phyloP scores from a whole-genome alignment of 2,888 invertebrate species.

The Troglohyphantes excavatus region DNA sequence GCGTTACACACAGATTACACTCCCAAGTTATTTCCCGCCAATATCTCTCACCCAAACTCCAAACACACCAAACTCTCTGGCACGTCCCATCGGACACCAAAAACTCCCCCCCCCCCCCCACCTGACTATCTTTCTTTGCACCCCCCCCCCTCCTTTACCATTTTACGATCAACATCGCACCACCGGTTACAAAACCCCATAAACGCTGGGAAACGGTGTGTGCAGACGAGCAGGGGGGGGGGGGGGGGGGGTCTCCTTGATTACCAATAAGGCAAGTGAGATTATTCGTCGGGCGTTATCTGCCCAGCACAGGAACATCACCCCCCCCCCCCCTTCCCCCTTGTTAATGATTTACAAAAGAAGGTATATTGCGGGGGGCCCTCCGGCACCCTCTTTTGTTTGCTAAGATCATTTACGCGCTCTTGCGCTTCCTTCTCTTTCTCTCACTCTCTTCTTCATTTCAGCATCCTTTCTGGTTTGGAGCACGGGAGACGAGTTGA shows the following conservation, averaged over 20 bases:
- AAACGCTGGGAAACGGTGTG: constrained; percentile 51
- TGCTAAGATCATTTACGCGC: constrained; percentile 69
- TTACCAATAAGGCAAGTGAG: constrained; percentile 73
- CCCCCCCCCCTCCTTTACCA: not conserved
- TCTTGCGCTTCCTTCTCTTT: constrained; percentile 52
- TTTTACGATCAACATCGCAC: constrained; percentile 57
- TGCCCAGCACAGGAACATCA: constrained; percentile 47
- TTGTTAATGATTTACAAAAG: constrained; percentile 78
- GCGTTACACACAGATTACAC: too few species aligned
- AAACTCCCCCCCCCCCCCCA: constrained; percentile 32
- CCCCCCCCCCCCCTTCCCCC: constrained; percentile 49
- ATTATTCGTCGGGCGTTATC: constrained; percentile 72
- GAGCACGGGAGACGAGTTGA: constrained; percentile 17
- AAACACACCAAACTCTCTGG: not conserved
- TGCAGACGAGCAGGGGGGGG: not conserved
- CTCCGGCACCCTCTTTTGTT: constrained; percentile 59
- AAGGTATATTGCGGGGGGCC: constrained; percentile 42
- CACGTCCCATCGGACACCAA: constrained; percentile 33
- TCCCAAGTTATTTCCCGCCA: not conserved
- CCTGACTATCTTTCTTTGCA: constrained; percentile 52
- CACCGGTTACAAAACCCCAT: constrained; percentile 59
- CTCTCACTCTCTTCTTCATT: constrained; percentile 52
- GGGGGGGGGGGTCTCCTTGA: constrained; percentile 49
- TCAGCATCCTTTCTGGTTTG: not conserved
- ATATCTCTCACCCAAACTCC: constrained; percentile 18